Evolutionary conservation across 2,888 invertebrate genomes (phyloP), one percentile per base, ranked within the genome.

Genomic region (Ormyrus nitidulus): DNA sequence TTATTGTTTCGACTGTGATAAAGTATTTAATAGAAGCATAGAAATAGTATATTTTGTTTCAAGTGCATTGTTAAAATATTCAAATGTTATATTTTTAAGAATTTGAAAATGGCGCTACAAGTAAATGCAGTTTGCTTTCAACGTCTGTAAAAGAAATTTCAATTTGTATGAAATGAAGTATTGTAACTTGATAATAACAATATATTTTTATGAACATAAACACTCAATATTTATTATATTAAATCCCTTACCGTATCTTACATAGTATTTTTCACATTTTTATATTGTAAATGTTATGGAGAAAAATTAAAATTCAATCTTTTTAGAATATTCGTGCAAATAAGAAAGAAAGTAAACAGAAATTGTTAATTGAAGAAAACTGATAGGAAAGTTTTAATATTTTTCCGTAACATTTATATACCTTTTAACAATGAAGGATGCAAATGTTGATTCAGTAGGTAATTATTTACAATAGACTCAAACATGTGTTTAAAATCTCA

Each of bases 121-220:
- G 5, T 6, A 34, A 19, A 48, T 53, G 1, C 10, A n/a, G 6
- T 11, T 19, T 19, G 48, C n/a, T n/a, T 66, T 74, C 34, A 5
- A 66, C 44, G 6, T 10, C 56, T 4, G n/a, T 58, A 13, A 53
- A 53, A 62, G 3, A 51, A 1, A 34, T 61, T 51, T n/a, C 8
- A 54, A 44, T 71, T 19, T 61, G 59, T 71, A 72, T 19, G 9
- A 48, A 64, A 56, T 59, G 5, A 62, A 69, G 13, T 65, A 70
- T 77, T 77, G n/a, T 56, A 51, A 59, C 69, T 53, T 51, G 8
- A 70, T 19, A 81, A 75, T 81, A 69, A 77, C 77, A 2, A 70
- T 81, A 71, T 71, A 66, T 77, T 77, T 80, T 80, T 73, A 51
- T 73, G 69, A 44, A 70, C 13, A 48, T 5, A 48, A 64, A 56